These are phyloP conservation scores for Leptarthrus brevirostris DNA, from an alignment of 2,888 invertebrate genomes.

Conservation along the genomic window DNA sequence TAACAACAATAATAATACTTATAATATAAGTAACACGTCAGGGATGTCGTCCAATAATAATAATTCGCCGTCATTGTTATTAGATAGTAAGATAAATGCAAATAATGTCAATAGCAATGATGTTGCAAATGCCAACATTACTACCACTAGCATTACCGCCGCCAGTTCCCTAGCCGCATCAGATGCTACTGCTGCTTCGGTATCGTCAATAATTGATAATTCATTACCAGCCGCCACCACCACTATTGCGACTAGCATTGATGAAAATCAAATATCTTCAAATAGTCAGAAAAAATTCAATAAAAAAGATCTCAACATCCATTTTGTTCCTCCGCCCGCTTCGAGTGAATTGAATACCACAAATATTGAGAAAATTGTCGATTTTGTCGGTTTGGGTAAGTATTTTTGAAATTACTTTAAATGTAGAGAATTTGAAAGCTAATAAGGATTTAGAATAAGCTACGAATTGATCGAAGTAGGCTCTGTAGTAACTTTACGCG, in stretches of 20 bases:
- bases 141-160: neutral
- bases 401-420: constrained; percentile 52
- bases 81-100: constrained; percentile 22
- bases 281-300: constrained; percentile 31
- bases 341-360: constrained; percentile 63
- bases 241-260: constrained; percentile 5
- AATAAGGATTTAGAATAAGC: no score
- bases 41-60: constrained; percentile 46
- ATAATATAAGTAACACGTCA: constrained; percentile 40
- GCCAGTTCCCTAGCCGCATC: neutral
- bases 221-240: constrained; percentile 12
- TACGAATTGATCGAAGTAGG: no score
- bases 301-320: constrained; percentile 53
- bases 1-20: constrained; percentile 16
- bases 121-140: constrained; percentile 2
- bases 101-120: constrained; percentile 38
- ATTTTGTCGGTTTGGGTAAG: constrained; percentile 74
- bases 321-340: constrained; percentile 62
- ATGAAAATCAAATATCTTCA: constrained; percentile 10
- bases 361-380: constrained; percentile 73
- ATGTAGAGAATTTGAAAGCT: no score
- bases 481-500: no score
- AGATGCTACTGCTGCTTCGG: neutral
- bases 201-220: constrained; percentile 7
- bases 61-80: constrained; percentile 34